Conservation (phyloP, 2,797 vertebrate species). For the Malacoraja senta region DNA sequence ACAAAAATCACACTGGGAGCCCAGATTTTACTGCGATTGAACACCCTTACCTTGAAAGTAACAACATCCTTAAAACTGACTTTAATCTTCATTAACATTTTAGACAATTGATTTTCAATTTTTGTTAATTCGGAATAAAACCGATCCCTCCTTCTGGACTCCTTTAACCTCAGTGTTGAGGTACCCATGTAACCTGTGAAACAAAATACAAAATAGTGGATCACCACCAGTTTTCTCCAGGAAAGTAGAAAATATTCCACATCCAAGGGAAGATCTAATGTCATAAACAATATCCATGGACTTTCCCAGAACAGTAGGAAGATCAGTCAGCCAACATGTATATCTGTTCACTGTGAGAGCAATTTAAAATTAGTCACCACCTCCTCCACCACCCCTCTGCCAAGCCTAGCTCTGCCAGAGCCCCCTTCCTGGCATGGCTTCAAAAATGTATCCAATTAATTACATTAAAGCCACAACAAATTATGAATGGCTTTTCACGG, state of each 20-base stretch:
- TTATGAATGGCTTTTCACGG: neutral
- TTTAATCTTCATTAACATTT: slow-evolving; percentile 51
- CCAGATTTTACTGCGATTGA: neutral
- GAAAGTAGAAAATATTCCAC: neutral
- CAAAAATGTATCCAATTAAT: neutral
- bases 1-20: neutral
- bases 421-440: neutral
- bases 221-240: neutral
- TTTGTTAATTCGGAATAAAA: slow-evolving; percentile 48
- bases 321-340: neutral
- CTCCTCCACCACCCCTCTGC: too few relatives aligned
- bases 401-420: neutral
- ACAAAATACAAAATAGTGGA: neutral
- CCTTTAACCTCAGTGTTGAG: slow-evolving; percentile 51
- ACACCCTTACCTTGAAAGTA: slow-evolving; percentile 51
- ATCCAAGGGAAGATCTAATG: neutral
- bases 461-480: neutral
- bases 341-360: neutral
- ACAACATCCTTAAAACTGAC: slow-evolving; percentile 55
- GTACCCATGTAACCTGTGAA: slow-evolving; percentile 49
- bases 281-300: neutral
- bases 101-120: slow-evolving; percentile 48
- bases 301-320: neutral
- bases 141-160: slow-evolving; percentile 48
- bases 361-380: neutral